Evolutionary conservation across 2,113 vertebrate species (phyloP).

Genomic region (Prietella phreatophila): DNA sequence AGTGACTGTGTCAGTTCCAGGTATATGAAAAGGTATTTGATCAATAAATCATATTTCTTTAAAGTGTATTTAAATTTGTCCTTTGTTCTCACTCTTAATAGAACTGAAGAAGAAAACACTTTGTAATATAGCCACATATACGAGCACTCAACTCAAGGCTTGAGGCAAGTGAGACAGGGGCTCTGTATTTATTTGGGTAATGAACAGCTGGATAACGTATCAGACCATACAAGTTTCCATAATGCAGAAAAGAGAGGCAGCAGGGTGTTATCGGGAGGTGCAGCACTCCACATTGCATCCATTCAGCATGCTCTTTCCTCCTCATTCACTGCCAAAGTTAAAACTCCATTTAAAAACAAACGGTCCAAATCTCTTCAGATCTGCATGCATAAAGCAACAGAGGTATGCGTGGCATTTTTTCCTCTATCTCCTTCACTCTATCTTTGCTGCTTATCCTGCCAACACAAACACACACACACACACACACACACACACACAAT

Average conservation of each 20-base stretch:
- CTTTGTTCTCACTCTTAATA: not conserved
- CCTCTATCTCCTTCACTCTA: slow-evolving; percentile 36
- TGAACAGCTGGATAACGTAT: slow-evolving; percentile 33
- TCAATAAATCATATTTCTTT: not conserved
- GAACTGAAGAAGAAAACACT: not conserved
- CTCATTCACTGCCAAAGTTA: slow-evolving; percentile 42
- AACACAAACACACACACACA: slow-evolving; percentile 22
- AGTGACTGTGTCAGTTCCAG: not conserved
- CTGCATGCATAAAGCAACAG: slow-evolving; percentile 59
- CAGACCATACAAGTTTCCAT: not conserved
- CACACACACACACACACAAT: slow-evolving; percentile 34
- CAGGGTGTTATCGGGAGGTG: slow-evolving; percentile 50
- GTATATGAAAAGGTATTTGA: not conserved
- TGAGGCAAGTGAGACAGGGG: not conserved
- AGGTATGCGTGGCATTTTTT: slow-evolving; percentile 42
- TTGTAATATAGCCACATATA: not conserved
- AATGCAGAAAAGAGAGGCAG: slow-evolving; percentile 2
- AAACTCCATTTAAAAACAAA: slow-evolving; percentile 57
- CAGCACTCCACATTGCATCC: slow-evolving; percentile 48
- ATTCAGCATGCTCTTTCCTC: slow-evolving; percentile 32
- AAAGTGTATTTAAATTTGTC: not conserved
- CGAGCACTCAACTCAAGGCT: not conserved
- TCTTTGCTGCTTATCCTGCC: slow-evolving; percentile 13
- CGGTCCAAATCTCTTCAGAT: slow-evolving; percentile 50
- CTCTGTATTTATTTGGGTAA: slow-evolving; percentile 30